Evolutionary conservation across 2,113 vertebrate species (phyloP).

Genomic region (Rynchops niger): DNA sequence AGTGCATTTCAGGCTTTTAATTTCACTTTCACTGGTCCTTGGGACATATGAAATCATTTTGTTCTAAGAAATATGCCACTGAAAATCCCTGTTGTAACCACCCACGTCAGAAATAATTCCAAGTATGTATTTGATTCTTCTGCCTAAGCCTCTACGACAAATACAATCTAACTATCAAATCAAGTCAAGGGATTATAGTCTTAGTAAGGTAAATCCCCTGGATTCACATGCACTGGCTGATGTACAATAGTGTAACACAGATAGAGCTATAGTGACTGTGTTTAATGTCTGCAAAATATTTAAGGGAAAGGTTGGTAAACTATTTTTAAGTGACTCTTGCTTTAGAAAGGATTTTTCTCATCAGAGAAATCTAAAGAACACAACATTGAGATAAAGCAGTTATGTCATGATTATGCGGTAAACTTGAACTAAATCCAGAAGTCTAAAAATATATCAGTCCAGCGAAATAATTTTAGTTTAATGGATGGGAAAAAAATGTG

Average conservation of each 20-base stretch:
- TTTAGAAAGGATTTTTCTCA: background rate
- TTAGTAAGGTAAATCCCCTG: conserved; percentile 51
- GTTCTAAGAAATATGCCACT: conserved; percentile 26
- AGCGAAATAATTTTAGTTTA: background rate
- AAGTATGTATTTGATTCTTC: conserved; percentile 47
- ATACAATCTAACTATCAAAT: conserved; percentile 62
- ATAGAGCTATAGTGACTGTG: background rate
- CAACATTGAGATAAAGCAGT: background rate
- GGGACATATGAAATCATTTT: background rate
- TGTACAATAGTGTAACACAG: conserved; percentile 1
- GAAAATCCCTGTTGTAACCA: conserved; percentile 18
- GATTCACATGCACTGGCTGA: conserved; percentile 25
- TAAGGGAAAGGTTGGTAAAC: background rate
- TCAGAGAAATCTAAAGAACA: background rate
- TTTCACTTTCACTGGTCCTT: conserved; percentile 32
- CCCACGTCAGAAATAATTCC: conserved; percentile 55
- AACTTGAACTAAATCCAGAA: background rate
- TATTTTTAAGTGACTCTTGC: background rate
- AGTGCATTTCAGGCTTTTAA: background rate
- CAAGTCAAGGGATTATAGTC: conserved; percentile 52
- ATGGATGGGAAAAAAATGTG: background rate
- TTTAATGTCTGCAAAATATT: conserved; percentile 12
- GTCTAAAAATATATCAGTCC: background rate
- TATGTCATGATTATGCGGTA: background rate
- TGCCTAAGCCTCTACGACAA: conserved; percentile 18